Conservation (phyloP, 2,888 invertebrate species). For the Drosophila bunnanda region DNA sequence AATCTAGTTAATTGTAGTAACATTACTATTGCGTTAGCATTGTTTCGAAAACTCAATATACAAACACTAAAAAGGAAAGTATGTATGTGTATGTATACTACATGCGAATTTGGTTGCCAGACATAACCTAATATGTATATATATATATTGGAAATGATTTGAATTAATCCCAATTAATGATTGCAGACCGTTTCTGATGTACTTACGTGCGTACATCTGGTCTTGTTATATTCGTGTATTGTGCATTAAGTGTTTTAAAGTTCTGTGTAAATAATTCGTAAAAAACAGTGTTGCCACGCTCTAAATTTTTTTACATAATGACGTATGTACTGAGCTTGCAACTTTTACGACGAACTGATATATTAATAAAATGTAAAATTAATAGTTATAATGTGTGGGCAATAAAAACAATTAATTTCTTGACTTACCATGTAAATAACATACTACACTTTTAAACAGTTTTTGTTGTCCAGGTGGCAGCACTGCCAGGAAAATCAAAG, state of each 20-base stretch:
- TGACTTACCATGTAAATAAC: not conserved
- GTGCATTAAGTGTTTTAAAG: constrained; percentile 12
- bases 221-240: not conserved
- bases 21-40: not conserved
- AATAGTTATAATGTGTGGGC: not conserved
- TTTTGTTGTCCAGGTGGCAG: constrained; percentile 58
- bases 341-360: not conserved
- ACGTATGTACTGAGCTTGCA: constrained; percentile 14
- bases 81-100: constrained; percentile 10
- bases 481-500: constrained; percentile 48
- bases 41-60: not conserved
- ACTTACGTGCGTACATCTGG: not conserved
- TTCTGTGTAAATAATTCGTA: constrained; percentile 1
- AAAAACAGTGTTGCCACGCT: constrained; percentile 63
- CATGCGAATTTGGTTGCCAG: constrained; percentile 6
- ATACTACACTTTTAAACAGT: not conserved
- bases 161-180: not conserved
- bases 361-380: not conserved
- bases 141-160: not conserved
- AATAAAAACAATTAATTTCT: not conserved
- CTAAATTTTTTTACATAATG: constrained; percentile 59
- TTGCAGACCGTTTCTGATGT: not conserved
- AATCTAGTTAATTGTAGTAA: not conserved
- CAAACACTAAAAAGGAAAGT: not conserved
- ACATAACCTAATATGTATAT: constrained; percentile 5